Base-by-base conservation (phyloP, 2,797 vertebrate species). In the Melopsittacus undulatus region DNA sequence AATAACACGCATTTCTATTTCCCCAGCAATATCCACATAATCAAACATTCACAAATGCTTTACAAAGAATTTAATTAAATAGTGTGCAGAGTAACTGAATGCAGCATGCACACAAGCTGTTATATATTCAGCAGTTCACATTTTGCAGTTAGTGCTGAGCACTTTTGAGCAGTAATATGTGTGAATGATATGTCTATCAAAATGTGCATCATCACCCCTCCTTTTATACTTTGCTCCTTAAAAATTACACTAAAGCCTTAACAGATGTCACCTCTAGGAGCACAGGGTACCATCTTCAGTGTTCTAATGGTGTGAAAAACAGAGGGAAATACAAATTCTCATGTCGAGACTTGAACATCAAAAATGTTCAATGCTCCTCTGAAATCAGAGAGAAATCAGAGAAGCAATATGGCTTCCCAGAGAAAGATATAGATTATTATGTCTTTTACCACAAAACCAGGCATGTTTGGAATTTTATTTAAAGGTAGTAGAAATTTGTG, bases 61-160 rank as follows among this genome's bases (percentile, higher is more conserved):
- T 95, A 79, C 87, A 88, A 93, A 72, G 85, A 78, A 75, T 70
- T 94, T 96, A 96, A 94, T 95, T 96, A 91, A 88, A 64, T 90
- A 91, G 51, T 83, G 77, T 84, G 80, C 85, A 48, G 77, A 88
- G 52, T 90, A 89, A 91, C 87, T 94, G 77, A 63, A 74, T 94
- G 83, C 51, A 91, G 76, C 67, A 49, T 30, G 70, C 92, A 75
- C 49, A 67, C 77, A 81, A 61, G 72, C 83, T 92, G 66, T 92
- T 95, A 73, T 21, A 63, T 87, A 88, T 85, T 85, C 92, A 88
- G 61, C 54, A 68, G 62, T 59, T 95, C 43, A 77, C 51, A 62
- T 90, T 93, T 92, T 92, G 66, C 78, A 79, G 68, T 83, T 92
- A 78, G n/a, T 42, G 52, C 52, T 66, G 72, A 96, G 61, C 13